Evolutionary conservation across 2,113 vertebrate genomes (phyloP), one percentile per base, ranked within the genome.

Genomic region (Cinclus cinclus): DNA sequence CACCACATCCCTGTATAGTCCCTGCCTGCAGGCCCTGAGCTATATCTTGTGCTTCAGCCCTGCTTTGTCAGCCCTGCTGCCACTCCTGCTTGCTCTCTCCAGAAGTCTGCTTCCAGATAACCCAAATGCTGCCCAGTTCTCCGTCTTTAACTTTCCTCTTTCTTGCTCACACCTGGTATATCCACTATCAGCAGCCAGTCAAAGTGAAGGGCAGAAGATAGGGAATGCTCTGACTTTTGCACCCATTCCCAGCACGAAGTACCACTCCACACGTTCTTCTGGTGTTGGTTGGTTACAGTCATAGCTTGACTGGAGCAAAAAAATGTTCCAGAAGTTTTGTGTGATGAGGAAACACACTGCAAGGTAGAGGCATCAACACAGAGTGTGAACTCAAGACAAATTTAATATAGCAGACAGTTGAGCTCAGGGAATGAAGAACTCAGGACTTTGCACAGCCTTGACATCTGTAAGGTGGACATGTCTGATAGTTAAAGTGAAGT

Each of bases 1-100:
- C 9, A 31, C 10, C n/a, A 20, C 0, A 1, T 24, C 12, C 28
- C 35, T 1, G 3, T 1, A 3, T 3, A 58, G 15, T 21, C 24
- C 30, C n/a, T 47, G 23, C 15, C 23, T 65, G 13, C 31, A 2
- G 5, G 5, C 5, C 5, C 15, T 2, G 5, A 56, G 27, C 17
- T 79, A 12, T 7, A 15, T 21, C 19, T 42, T 10, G 1, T 22
- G 47, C 9, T 17, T 6, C 28, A 50, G 31, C 23, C 27, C 0
- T 0, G 2, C 12, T 42, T 30, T 70, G 47, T 49, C 22, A 92
- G 21, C 11, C 31, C 6, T 62, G 27, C 27, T 73, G 25, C 31
- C 11, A 24, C 6, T 24, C 8, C 28, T 42, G 13, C 64, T 73
- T 50, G 2, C 27, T 69, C 5, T 19, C 9, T 60, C 41, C 35